Base-by-base conservation (phyloP, 1,140 invertebrate species). In the Pogonomyrmex barbatus region DNA sequence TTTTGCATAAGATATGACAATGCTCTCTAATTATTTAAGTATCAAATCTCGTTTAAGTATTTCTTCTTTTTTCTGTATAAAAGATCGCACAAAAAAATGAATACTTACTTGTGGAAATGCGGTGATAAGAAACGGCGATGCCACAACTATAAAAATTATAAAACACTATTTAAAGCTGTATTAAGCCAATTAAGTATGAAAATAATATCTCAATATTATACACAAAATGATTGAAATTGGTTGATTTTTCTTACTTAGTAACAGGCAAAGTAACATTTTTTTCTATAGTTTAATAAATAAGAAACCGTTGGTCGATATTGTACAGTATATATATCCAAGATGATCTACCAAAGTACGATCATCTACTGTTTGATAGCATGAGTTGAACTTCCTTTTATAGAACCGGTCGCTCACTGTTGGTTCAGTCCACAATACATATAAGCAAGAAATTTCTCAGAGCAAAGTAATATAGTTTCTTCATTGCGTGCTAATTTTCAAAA, bases 351-450 rank as follows among this genome's bases (percentile, higher is more conserved):
- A 83, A 75, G 54, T 67, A 75, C 36, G 17, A 65, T 17, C 33
- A 50, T 79, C 14, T 42, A 91, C 89, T 92, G 87, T 47, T 62
- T 36, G 10, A 2, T 47, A 67, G 6, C 8, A 1, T 60, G 0
- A 10, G 50, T 17, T 52, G 67, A 54, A 56, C 81, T 86, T 65
- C 77, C 88, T 92, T 91, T 89, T 92, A 92, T 91, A 92, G 76
- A 58, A 42, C 2, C 42, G 1, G 17, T 60, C 50, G 17, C 52
- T 52, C 70, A 71, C 24, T 54, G 42, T 33, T 56, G 14, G 2
- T 24, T 24, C n/a, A 33, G 68, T 14, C 14, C n/a, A 36, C 47
- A 52, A n/a, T 36, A 4, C 6, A 9, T 63, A 45, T 56, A 10
- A 67, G 39, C 10, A 82, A 52, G 86, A 83, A 33, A 58, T 85